Conservation (phyloP, 2,888 invertebrate species). For the Anodontia alba region DNA sequence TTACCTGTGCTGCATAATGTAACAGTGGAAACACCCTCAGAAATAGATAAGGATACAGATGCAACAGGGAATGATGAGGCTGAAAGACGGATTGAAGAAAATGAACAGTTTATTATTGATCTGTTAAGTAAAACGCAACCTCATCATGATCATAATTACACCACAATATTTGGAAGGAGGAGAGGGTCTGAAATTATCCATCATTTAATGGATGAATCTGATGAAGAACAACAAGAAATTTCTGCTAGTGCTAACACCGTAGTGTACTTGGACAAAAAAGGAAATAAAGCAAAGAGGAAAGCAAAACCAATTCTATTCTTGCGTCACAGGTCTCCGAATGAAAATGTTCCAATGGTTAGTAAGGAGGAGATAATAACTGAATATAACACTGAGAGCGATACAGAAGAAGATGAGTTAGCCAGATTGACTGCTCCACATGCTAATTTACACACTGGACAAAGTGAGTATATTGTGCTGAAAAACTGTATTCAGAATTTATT, state of each 20-base stretch:
- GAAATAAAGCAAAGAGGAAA: background rate
- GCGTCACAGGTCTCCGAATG: conserved; percentile 57
- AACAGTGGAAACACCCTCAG: background rate
- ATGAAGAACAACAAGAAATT: conserved; percentile 29
- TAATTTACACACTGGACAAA: conserved; percentile 31
- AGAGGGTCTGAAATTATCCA: conserved; percentile 58
- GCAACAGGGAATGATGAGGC: conserved; percentile 68
- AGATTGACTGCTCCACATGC: background rate
- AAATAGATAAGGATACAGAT: conserved; percentile 41
- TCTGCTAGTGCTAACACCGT: background rate
- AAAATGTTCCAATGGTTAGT: conserved; percentile 69
- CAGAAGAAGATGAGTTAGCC: conserved; percentile 36
- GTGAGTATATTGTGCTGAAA: conserved; percentile 38
- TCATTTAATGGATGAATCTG: conserved; percentile 51
- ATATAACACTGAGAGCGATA: conserved; percentile 24
- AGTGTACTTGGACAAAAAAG: conserved; percentile 2
- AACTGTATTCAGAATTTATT: too few species aligned
- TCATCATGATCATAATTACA: conserved; percentile 80
- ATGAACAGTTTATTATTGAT: conserved; percentile 77
- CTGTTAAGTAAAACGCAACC: conserved; percentile 73
- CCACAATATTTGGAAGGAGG: conserved; percentile 78
- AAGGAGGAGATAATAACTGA: conserved; percentile 64
- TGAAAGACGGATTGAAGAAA: conserved; percentile 71
- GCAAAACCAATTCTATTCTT: conserved; percentile 62
- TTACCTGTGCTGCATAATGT: background rate